Percentiles rank a stretch among this genome's conserved stretches.
Evolutionary conservation across 1,140 invertebrate genomes (phyloP).

Genomic region (Sycophaga agraensis): DNA sequence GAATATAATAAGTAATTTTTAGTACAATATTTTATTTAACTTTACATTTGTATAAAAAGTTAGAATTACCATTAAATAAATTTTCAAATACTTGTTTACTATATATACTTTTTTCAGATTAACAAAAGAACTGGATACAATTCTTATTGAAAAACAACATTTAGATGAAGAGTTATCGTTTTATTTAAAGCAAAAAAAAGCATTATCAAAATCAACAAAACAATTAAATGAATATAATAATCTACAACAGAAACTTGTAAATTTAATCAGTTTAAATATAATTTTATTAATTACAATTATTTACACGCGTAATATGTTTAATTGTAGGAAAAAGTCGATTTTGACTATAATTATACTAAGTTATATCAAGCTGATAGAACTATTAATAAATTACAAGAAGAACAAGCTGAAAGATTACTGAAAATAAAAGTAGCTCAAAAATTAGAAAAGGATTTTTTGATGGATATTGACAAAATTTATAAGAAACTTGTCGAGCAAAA

Average conservation of each 20-base stretch:
- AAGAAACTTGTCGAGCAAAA: too few relatives aligned
- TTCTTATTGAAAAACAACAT: conserved; percentile 84
- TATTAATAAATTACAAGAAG: neutral
- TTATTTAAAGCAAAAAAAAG: conserved; percentile 92
- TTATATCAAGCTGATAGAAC: conserved; percentile 12
- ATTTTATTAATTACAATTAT: neutral
- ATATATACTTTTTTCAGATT: too few relatives aligned
- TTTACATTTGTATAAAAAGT: neutral
- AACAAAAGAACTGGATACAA: conserved; percentile 45
- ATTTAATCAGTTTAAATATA: conserved; percentile 32
- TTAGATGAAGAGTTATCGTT: conserved; percentile 94
- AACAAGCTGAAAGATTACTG: neutral
- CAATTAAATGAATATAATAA: conserved; percentile 92
- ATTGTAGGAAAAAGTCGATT: conserved; percentile 9
- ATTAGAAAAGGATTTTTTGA: neutral
- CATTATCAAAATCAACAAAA: conserved; percentile 91
- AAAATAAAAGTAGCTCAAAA: neutral
- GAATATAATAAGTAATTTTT: conserved; percentile 73
- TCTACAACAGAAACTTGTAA: conserved; percentile 85
- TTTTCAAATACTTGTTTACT: too few relatives aligned
- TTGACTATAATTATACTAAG: conserved; percentile 16
- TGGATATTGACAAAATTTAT: too few relatives aligned
- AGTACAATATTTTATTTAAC: neutral
- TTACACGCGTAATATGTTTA: neutral
- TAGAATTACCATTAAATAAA: too few relatives aligned